A percentile compares a stretch with the other conserved stretches of the same genome.
phyloP scores from a whole-genome alignment of 2,797 vertebrate genomes.

The Euphonia xanthogaster region DNA sequence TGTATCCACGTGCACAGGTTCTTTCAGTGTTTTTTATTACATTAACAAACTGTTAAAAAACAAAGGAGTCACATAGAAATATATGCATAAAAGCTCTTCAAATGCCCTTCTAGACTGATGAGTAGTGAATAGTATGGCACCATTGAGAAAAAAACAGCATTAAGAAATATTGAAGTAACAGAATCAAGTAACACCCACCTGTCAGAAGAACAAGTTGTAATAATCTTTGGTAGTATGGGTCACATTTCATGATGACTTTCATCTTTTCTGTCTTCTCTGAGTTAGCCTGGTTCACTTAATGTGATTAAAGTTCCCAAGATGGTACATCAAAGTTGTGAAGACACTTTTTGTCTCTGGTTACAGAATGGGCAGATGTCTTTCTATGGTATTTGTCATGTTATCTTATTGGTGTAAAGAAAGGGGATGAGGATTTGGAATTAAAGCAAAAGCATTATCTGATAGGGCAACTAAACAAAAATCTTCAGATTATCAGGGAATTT shows the following conservation, averaged over 20 bases:
- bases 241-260: background rate
- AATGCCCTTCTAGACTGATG: background rate
- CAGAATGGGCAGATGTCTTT: background rate
- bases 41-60: conserved; percentile 2
- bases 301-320: background rate
- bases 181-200: background rate
- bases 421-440: background rate
- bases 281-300: background rate
- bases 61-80: background rate
- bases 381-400: background rate
- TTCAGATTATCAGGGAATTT: background rate
- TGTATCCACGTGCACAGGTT: background rate
- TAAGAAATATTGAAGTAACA: background rate
- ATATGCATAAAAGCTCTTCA: background rate
- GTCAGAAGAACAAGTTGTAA: background rate
- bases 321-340: background rate
- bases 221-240: background rate
- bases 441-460: background rate
- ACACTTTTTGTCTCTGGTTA: background rate
- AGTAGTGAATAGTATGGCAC: background rate
- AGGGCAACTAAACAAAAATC: background rate
- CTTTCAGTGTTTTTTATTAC: background rate
- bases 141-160: background rate
- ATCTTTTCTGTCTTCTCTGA: background rate
- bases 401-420: background rate